phyloP scores from a whole-genome alignment of 2,797 vertebrate genomes.

The Pangasius macronema region DNA sequence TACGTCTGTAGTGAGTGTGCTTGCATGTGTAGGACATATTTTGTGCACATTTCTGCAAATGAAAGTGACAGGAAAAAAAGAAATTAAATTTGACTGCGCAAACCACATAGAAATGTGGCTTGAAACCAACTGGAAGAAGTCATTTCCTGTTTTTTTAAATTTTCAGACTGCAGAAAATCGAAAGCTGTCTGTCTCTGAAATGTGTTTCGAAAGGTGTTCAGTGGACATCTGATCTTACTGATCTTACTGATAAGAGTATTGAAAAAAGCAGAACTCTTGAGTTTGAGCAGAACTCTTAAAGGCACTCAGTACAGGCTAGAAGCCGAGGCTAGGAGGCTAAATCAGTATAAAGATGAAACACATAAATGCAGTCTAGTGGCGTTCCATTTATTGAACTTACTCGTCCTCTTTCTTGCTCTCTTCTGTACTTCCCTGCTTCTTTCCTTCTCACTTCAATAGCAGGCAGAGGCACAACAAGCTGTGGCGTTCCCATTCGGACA shows the following conservation, averaged over 20 bases:
- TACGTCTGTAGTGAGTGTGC: background rate
- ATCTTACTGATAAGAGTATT: background rate
- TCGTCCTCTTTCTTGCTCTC: background rate
- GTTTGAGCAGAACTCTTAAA: background rate
- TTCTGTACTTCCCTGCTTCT: background rate
- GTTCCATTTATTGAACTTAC: background rate
- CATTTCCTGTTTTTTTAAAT: constrained; percentile 5
- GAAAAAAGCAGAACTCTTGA: background rate
- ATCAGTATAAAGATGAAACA: background rate
- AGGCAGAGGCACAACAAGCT: constrained; percentile 97
- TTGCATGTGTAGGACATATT: too few relatives aligned
- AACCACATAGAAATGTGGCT: background rate
- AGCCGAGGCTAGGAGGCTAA: background rate
- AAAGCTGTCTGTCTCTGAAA: background rate
- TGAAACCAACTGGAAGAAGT: background rate
- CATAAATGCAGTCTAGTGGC: background rate
- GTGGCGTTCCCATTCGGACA: constrained; percentile 95
- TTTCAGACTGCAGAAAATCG: background rate
- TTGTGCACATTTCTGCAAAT: background rate
- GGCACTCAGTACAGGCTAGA: background rate
- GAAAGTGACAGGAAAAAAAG: background rate
- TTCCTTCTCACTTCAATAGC: constrained; percentile 67
- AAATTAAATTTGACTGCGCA: background rate
- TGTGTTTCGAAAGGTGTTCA: background rate
- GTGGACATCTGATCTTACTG: background rate